These are phyloP conservation scores for Oxyteleia sp. DNA, from an alignment of 2,888 invertebrate species.

Conservation along the genomic window DNA sequence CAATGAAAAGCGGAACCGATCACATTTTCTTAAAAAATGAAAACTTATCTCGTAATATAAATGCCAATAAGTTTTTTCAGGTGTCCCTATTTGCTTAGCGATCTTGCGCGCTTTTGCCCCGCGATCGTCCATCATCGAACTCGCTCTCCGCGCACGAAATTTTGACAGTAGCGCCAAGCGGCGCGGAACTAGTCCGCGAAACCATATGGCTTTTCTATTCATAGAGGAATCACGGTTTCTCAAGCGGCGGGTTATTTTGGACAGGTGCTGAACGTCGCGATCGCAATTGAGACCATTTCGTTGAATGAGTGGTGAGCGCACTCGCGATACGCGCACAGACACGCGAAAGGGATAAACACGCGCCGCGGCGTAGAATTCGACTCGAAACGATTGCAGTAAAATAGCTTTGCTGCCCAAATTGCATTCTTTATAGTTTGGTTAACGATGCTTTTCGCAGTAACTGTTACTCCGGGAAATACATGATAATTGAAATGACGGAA, in stretches of 20 bases:
- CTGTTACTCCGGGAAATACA: not conserved
- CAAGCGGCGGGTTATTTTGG: conserved; percentile 59
- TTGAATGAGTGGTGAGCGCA: conserved; percentile 59
- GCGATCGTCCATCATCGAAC: not conserved
- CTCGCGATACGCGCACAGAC: conserved; percentile 13
- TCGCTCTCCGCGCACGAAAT: not conserved
- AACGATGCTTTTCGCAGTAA: conserved; percentile 21
- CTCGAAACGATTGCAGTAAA: conserved; percentile 40
- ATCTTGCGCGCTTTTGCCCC: not conserved
- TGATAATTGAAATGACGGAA: not conserved
- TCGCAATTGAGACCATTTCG: conserved; percentile 65
- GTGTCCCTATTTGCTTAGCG: not conserved
- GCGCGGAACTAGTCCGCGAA: conserved; percentile 38
- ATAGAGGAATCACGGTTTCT: conserved; percentile 50
- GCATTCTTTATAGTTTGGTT: conserved; percentile 40
- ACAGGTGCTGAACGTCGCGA: conserved; percentile 62
- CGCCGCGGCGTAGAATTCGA: conserved; percentile 27
- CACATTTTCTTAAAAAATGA: no score
- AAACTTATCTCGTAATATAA: no score
- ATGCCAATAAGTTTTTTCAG: not conserved
- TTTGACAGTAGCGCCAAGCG: conserved; percentile 28
- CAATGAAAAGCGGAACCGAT: no score
- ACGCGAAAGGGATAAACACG: conserved; percentile 28
- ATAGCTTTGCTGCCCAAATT: conserved; percentile 42
- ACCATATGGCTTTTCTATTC: conserved; percentile 63